A percentile compares a stretch with the other conserved stretches of the same genome.
phyloP scores from a whole-genome alignment of 1,140 invertebrate species.

The Macrobrachium rosenbergii region DNA sequence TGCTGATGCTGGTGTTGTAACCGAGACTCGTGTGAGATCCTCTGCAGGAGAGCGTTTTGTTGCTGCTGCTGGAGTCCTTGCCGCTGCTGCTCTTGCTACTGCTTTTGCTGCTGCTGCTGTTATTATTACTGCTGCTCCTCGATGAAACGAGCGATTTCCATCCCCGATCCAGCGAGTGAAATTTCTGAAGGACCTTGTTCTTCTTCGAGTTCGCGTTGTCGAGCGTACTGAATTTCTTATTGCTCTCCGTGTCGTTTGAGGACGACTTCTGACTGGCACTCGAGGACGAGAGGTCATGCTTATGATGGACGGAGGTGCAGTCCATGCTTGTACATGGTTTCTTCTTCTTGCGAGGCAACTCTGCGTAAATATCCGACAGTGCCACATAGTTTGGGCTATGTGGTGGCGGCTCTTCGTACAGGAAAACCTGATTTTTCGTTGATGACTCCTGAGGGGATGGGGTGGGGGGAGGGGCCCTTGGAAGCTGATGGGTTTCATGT shows the following conservation, averaged over 20 bases:
- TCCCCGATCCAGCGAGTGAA: slow-evolving; percentile 49
- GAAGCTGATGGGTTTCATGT: no score
- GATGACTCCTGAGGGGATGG: neutral
- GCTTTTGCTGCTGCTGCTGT: slow-evolving; percentile 26
- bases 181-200: slow-evolving; percentile 53
- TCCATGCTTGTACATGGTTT: slow-evolving; percentile 43
- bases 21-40: neutral
- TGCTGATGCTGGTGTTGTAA: slow-evolving; percentile 2
- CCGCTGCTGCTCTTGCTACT: neutral
- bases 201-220: slow-evolving; percentile 36
- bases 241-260: neutral
- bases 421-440: no score
- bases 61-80: slow-evolving; percentile 14
- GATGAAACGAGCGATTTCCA: slow-evolving; percentile 46
- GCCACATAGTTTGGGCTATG: slow-evolving; percentile 8
- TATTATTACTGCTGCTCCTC: no score
- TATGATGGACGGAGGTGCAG: slow-evolving; percentile 47
- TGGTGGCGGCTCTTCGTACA: no score
- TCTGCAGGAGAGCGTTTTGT: neutral
- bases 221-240: slow-evolving; percentile 46
- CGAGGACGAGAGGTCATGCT: neutral
- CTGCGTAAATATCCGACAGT: slow-evolving; percentile 42
- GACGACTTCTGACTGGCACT: neutral
- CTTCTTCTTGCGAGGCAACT: slow-evolving; percentile 59
- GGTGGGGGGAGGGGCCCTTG: neutral